These are phyloP conservation scores for Physella acuta DNA, from an alignment of 1,140 invertebrate species.

Conservation along the genomic window DNA sequence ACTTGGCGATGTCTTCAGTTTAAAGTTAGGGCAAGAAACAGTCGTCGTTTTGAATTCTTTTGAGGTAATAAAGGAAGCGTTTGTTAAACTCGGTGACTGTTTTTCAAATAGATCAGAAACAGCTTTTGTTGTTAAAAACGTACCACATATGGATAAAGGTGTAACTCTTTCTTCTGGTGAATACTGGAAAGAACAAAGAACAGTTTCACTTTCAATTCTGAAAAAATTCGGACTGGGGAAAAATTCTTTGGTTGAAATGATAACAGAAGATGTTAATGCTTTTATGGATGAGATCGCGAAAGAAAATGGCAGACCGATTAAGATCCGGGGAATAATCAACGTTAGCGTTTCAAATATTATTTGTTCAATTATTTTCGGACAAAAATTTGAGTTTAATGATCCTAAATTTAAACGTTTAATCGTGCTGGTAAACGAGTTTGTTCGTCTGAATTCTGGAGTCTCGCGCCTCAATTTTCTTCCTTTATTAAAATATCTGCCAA, in stretches of 20 bases:
- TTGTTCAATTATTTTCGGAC: constrained; percentile 87
- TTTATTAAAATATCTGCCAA: constrained; percentile 31
- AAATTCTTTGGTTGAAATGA: constrained; percentile 72
- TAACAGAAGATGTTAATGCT: constrained; percentile 62
- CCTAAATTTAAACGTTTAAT: constrained; percentile 25
- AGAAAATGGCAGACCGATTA: background rate
- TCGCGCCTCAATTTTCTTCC: constrained; percentile 31
- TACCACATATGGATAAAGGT: too few relatives aligned
- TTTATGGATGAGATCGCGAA: constrained; percentile 24
- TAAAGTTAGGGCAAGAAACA: background rate
- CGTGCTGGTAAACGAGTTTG: constrained; percentile 19
- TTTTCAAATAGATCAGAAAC: background rate
- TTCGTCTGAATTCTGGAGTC: background rate
- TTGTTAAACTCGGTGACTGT: background rate
- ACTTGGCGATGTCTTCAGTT: background rate
- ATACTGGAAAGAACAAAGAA: constrained; percentile 57
- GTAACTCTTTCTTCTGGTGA: background rate
- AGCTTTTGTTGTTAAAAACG: too few relatives aligned
- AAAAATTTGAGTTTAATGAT: constrained; percentile 71
- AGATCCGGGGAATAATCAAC: constrained; percentile 17
- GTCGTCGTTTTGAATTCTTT: background rate
- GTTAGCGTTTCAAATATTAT: too few relatives aligned
- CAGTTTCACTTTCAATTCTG: constrained; percentile 72
- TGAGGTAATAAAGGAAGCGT: background rate
- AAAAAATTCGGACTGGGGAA: too few relatives aligned